phyloP scores from a whole-genome alignment of 2,888 invertebrate species.

The Tenthredo distinguenda region DNA sequence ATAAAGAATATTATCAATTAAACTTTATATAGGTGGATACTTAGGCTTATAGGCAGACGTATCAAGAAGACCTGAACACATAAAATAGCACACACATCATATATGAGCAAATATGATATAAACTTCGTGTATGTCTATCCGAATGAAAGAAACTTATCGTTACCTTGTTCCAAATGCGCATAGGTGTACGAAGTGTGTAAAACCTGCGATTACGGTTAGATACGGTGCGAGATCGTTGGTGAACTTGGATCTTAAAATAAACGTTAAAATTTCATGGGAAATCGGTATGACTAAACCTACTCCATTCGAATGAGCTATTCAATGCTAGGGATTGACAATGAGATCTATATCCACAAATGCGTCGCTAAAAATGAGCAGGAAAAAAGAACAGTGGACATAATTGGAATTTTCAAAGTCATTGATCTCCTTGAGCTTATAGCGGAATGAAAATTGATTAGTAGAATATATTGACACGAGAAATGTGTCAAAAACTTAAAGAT shows the following conservation, averaged over 20 bases:
- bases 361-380: too few species aligned
- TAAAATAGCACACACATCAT: not conserved
- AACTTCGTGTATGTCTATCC: not conserved
- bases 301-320: not conserved
- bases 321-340: not conserved
- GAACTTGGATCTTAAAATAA: not conserved
- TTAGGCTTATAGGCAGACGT: not conserved
- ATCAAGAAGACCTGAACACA: not conserved
- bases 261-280: not conserved
- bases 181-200: not conserved
- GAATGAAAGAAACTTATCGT: not conserved
- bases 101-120: not conserved
- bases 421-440: too few species aligned
- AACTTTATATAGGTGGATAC: not conserved
- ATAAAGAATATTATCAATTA: not conserved
- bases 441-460: not conserved
- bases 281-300: not conserved
- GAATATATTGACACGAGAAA: not conserved
- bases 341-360: not conserved
- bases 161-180: constrained; percentile 34
- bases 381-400: too few species aligned
- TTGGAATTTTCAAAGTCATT: too few species aligned
- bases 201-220: not conserved
- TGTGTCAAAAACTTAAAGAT: not conserved
- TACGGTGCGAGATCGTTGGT: not conserved